phyloP scores from a whole-genome alignment of 2,888 invertebrate species.

The Melieria picta region DNA sequence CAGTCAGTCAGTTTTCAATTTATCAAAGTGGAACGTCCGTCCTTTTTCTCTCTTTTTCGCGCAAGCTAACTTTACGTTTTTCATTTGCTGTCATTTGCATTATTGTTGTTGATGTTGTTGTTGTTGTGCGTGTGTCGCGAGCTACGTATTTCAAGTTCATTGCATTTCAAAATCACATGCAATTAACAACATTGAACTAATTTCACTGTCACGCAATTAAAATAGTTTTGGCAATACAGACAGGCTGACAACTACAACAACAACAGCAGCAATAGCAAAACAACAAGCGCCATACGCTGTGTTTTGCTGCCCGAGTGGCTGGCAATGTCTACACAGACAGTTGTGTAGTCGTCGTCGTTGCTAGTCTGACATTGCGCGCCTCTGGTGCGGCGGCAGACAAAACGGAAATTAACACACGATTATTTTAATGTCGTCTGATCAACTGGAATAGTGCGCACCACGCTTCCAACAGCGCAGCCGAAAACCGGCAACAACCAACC shows the following conservation, averaged over 20 bases:
- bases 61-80: too few species aligned
- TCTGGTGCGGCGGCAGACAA: slow-evolving; percentile 17
- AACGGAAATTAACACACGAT: slow-evolving; percentile 40
- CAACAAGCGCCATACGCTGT: slow-evolving; percentile 4
- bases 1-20: neutral
- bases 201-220: slow-evolving; percentile 64
- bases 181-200: slow-evolving; percentile 66
- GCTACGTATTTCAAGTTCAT: slow-evolving; percentile 47
- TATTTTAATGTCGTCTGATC: slow-evolving; percentile 40
- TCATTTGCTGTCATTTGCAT: neutral
- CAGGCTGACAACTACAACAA: slow-evolving; percentile 40
- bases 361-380: slow-evolving; percentile 2
- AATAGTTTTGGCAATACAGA: slow-evolving; percentile 49
- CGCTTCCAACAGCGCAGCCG: neutral
- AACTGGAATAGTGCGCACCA: slow-evolving; percentile 25
- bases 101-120: neutral
- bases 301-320: neutral
- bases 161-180: slow-evolving; percentile 60
- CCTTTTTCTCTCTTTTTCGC: neutral
- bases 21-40: neutral
- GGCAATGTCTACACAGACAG: too few species aligned
- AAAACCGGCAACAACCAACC: neutral
- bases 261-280: slow-evolving; percentile 15
- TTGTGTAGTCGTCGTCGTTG: neutral
- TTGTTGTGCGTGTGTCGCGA: slow-evolving; percentile 2